Conservation (phyloP, 2,797 vertebrate genomes). For the Poecilia picta region DNA sequence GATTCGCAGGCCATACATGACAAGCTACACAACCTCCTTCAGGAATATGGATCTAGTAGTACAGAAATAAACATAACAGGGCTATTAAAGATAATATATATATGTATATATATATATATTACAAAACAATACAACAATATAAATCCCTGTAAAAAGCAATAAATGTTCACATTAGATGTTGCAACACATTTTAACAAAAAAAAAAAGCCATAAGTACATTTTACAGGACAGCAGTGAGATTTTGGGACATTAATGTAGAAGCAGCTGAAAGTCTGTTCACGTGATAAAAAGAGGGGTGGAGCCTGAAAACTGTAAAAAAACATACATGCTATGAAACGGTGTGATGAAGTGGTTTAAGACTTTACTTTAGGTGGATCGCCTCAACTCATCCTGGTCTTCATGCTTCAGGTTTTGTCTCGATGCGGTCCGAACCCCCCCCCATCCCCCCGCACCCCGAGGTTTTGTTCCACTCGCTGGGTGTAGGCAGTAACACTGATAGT, state of each 20-base stretch:
- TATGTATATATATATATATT: conserved; percentile 75
- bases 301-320: conserved; percentile 13
- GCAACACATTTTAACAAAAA: conserved; percentile 75
- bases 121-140: conserved; percentile 84
- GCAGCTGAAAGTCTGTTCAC: conserved; percentile 68
- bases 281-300: conserved; percentile 41
- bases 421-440: conserved; percentile 58
- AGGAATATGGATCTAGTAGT: conserved; percentile 38
- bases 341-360: conserved; percentile 48
- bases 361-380: conserved; percentile 35
- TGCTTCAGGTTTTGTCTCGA: conserved; percentile 54
- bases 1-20: conserved; percentile 33
- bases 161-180: conserved; percentile 85
- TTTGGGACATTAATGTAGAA: conserved; percentile 72
- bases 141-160: conserved; percentile 85
- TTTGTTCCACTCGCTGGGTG: conserved; percentile 67
- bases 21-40: conserved; percentile 35
- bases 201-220: conserved; percentile 71
- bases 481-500: conserved; percentile 99
- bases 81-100: conserved; percentile 68
- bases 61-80: conserved; percentile 42
- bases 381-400: conserved; percentile 51
- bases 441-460: not conserved
- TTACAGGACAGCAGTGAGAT: conserved; percentile 74
- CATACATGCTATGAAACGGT: conserved; percentile 58